Conservation (phyloP, 2,113 vertebrate species). For the Apeltes quadracus region DNA sequence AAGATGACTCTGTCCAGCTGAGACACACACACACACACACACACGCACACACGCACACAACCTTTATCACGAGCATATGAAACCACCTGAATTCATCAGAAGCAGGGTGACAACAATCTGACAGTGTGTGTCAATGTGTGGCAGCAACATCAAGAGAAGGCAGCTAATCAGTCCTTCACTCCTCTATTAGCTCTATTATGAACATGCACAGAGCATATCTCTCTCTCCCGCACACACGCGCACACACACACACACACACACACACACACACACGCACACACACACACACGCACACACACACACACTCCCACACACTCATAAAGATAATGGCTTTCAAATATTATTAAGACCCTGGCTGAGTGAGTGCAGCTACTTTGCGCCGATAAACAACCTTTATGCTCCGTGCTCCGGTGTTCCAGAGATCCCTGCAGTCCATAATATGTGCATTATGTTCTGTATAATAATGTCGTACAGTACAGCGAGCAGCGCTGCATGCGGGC, state of each 20-base stretch:
- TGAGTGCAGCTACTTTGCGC: slow-evolving; percentile 43
- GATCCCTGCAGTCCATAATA: slow-evolving; percentile 41
- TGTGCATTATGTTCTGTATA: slow-evolving; percentile 27
- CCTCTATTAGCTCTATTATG: slow-evolving; percentile 65
- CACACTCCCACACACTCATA: slow-evolving; percentile 18
- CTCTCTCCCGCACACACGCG: slow-evolving; percentile 14
- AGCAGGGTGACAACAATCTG: slow-evolving; percentile 45
- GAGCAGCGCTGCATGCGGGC: not conserved
- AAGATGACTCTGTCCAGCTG: slow-evolving; percentile 84
- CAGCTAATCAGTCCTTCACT: slow-evolving; percentile 69
- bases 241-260: slow-evolving; percentile 15
- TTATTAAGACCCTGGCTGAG: slow-evolving; percentile 36
- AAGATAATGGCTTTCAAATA: slow-evolving; percentile 55
- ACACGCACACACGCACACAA: slow-evolving; percentile 37
- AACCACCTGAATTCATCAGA: slow-evolving; percentile 51
- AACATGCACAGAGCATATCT: slow-evolving; percentile 43
- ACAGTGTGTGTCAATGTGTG: slow-evolving; percentile 43
- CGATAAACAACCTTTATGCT: slow-evolving; percentile 54
- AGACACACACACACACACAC: slow-evolving; percentile 46
- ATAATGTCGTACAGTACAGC: slow-evolving; percentile 2
- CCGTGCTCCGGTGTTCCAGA: slow-evolving; percentile 29
- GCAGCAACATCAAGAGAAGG: slow-evolving; percentile 43
- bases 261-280: slow-evolving; percentile 12
- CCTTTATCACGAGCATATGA: slow-evolving; percentile 53
- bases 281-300: slow-evolving; percentile 21